Conservation (phyloP, 1,140 invertebrate species). For the Zaprionus africanus region DNA sequence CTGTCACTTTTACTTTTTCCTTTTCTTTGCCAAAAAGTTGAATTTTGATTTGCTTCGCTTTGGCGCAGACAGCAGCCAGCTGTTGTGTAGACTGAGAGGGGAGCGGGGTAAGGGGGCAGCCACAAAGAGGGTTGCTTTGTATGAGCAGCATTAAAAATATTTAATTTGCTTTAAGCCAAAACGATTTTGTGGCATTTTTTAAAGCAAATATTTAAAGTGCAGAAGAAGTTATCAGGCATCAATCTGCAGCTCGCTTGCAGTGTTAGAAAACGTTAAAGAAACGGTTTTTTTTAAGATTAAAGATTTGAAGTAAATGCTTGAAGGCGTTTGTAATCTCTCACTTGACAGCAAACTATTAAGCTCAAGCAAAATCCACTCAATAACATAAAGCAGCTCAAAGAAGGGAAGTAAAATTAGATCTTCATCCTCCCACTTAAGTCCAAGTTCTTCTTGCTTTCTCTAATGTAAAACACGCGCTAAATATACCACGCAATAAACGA, state of each 20-base stretch:
- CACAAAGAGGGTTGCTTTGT: slow-evolving; percentile 18
- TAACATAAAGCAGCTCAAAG: too few relatives aligned
- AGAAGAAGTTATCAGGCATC: neutral
- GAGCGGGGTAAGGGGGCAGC: neutral
- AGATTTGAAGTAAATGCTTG: neutral
- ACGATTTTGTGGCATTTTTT: slow-evolving; percentile 4
- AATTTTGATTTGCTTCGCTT: slow-evolving; percentile 56
- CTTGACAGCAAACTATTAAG: neutral
- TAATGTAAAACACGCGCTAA: slow-evolving; percentile 61
- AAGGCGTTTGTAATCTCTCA: too few relatives aligned
- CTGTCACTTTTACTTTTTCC: slow-evolving; percentile 77
- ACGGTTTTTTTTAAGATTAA: neutral
- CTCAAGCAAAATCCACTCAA: neutral
- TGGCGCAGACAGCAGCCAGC: slow-evolving; percentile 39
- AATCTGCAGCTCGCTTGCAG: too few relatives aligned
- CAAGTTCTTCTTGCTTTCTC: neutral
- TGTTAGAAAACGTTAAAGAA: neutral
- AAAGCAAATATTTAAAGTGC: neutral
- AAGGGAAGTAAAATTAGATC: too few relatives aligned
- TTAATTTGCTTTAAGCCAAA: slow-evolving; percentile 58
- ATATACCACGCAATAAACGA: slow-evolving; percentile 42
- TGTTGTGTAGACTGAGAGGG: slow-evolving; percentile 29
- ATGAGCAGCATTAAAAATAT: slow-evolving; percentile 38
- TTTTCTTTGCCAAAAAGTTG: slow-evolving; percentile 43
- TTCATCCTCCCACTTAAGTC: too few relatives aligned